Conservation (phyloP, 2,888 invertebrate species). For the Lithophane semibrunnea region DNA sequence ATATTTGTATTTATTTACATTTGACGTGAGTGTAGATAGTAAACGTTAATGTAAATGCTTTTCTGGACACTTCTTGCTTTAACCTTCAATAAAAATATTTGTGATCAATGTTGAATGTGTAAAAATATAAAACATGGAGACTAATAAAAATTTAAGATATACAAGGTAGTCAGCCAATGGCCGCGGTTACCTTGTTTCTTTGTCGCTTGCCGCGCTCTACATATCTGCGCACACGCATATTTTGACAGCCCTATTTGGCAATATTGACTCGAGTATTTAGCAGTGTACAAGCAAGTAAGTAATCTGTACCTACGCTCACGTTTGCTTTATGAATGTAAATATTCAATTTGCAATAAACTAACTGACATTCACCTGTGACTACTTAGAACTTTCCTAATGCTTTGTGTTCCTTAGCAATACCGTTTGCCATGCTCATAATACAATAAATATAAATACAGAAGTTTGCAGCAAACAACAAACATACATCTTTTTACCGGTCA, state of each 20-base stretch:
- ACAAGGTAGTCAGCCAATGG: constrained; percentile 48
- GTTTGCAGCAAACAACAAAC: constrained; percentile 18
- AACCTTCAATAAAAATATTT: constrained; percentile 26
- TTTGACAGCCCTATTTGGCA: constrained; percentile 73
- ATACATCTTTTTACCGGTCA: constrained; percentile 58
- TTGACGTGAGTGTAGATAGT: not conserved
- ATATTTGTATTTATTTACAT: not conserved
- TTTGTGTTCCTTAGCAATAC: constrained; percentile 59
- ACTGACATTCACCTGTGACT: constrained; percentile 69
- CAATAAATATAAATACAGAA: constrained; percentile 28
- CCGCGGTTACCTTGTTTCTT: constrained; percentile 56
- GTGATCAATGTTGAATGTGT: constrained; percentile 26
- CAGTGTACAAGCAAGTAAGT: constrained; percentile 67
- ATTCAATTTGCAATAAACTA: constrained; percentile 76
- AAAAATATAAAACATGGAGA: constrained; percentile 31
- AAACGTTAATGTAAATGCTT: not conserved
- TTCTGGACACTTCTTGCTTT: constrained; percentile 6
- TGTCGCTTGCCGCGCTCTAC: constrained; percentile 57
- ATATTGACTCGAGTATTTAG: constrained; percentile 75
- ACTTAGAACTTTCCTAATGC: constrained; percentile 75
- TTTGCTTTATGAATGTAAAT: constrained; percentile 75
- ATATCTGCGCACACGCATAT: constrained; percentile 50
- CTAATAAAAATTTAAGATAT: constrained; percentile 39
- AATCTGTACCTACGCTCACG: constrained; percentile 65
- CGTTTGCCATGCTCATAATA: constrained; percentile 27